Evolutionary conservation across 2,113 vertebrate genomes (phyloP).

Genomic region (Melierax canorus): DNA sequence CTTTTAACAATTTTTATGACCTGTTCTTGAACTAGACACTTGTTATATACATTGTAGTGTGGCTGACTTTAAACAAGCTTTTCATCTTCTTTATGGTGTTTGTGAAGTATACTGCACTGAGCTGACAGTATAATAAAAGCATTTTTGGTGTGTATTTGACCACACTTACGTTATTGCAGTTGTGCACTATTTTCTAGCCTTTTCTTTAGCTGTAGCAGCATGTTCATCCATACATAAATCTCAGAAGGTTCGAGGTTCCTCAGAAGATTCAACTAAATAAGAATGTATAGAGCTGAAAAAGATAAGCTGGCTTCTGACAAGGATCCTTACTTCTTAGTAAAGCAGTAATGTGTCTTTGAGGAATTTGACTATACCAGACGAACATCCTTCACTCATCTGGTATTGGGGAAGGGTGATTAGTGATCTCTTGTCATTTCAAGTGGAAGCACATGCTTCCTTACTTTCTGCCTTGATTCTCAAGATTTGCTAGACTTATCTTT

Average conservation of each 20-base stretch:
- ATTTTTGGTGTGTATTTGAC: background rate
- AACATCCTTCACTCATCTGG: background rate
- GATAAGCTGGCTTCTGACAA: background rate
- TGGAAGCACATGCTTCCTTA: background rate
- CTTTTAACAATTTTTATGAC: background rate
- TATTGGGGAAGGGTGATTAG: background rate
- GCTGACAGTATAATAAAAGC: background rate
- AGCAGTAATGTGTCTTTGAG: background rate
- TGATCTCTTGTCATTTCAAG: background rate
- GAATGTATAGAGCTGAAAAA: background rate
- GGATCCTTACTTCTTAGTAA: background rate
- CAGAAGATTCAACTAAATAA: background rate
- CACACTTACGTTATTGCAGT: background rate
- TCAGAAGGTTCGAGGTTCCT: background rate
- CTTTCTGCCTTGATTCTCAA: background rate
- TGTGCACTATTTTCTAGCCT: background rate
- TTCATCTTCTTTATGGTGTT: background rate
- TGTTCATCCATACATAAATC: background rate
- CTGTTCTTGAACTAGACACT: background rate
- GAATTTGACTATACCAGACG: background rate
- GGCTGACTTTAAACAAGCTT: background rate
- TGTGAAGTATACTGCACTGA: background rate
- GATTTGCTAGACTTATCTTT: background rate
- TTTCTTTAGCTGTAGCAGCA: background rate
- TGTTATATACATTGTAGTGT: background rate